Conservation (phyloP, 2,113 vertebrate species). For the Gadus chalcogrammus region DNA sequence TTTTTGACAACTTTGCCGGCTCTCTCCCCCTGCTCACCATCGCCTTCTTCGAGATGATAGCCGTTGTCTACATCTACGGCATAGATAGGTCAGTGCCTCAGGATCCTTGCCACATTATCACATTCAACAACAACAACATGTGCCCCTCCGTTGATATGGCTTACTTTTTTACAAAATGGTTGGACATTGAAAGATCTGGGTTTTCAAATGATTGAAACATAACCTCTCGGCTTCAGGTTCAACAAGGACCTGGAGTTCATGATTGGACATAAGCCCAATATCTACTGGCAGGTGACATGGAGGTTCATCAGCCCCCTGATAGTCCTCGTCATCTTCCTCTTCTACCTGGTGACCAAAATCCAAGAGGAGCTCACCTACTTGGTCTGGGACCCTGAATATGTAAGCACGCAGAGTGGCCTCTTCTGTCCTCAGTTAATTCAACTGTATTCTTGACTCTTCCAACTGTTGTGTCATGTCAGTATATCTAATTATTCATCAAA, state of each 20-base stretch:
- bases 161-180: background rate
- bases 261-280: slow-evolving; percentile 82
- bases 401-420: slow-evolving; percentile 57
- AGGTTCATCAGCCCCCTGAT: slow-evolving; percentile 84
- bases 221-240: slow-evolving; percentile 73
- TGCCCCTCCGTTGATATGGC: background rate
- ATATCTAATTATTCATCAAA: too few relatives aligned
- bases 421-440: too few relatives aligned
- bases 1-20: slow-evolving; percentile 86
- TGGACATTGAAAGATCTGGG: too few relatives aligned
- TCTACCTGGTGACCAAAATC: slow-evolving; percentile 83
- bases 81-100: slow-evolving; percentile 76
- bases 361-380: slow-evolving; percentile 76
- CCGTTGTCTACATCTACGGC: slow-evolving; percentile 87
- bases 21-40: slow-evolving; percentile 87
- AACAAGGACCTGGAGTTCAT: slow-evolving; percentile 86
- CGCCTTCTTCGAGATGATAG: slow-evolving; percentile 86
- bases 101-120: slow-evolving; percentile 19
- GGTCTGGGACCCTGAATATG: slow-evolving; percentile 81
- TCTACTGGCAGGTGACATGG: slow-evolving; percentile 91
- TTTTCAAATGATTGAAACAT: too few relatives aligned
- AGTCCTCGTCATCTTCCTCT: slow-evolving; percentile 86
- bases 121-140: background rate
- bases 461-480: too few relatives aligned
- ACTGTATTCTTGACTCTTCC: too few relatives aligned